Percentiles rank a stretch among this genome's conserved stretches.
Conservation (phyloP, 2,888 invertebrate genomes). For the Peribatodes rhomboidaria region DNA sequence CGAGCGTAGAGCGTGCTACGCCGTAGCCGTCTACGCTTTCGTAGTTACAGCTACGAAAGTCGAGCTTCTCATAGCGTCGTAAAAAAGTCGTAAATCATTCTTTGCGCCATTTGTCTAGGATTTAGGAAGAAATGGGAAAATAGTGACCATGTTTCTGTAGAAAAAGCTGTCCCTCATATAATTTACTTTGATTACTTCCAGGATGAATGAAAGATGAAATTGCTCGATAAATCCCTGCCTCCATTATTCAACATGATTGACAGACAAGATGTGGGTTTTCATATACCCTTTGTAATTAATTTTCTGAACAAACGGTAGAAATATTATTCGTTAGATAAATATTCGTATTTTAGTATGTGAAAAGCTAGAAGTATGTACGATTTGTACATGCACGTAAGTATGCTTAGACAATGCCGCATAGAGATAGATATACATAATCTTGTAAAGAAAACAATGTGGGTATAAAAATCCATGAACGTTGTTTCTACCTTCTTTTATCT, state of each 20-base stretch:
- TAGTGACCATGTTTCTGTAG: conserved; percentile 21
- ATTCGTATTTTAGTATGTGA: too few relatives aligned
- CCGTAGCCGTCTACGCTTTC: conserved; percentile 31
- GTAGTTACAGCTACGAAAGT: conserved; percentile 43
- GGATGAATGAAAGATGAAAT: conserved; percentile 6
- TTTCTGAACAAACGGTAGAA: background rate
- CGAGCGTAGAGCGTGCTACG: conserved; percentile 28
- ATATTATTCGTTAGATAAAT: background rate
- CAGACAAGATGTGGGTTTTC: conserved; percentile 6
- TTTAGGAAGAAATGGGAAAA: conserved; percentile 10
- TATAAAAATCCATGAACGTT: background rate
- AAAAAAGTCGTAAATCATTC: conserved; percentile 44
- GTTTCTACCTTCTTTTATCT: background rate
- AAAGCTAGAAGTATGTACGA: background rate
- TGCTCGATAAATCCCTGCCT: conserved; percentile 5
- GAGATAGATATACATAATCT: too few relatives aligned
- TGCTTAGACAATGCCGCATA: too few relatives aligned
- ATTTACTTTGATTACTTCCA: conserved; percentile 9
- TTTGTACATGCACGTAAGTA: background rate
- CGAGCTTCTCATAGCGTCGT: conserved; percentile 39
- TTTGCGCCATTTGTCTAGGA: conserved; percentile 32
- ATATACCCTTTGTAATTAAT: background rate
- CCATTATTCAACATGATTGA: conserved; percentile 9
- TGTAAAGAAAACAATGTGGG: too few relatives aligned
- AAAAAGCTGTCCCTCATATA: conserved; percentile 9